A percentile compares a stretch with the other conserved stretches of the same genome.
Evolutionary conservation across 2,113 vertebrate genomes (phyloP).

Genomic region (Neodon shergylaensis): DNA sequence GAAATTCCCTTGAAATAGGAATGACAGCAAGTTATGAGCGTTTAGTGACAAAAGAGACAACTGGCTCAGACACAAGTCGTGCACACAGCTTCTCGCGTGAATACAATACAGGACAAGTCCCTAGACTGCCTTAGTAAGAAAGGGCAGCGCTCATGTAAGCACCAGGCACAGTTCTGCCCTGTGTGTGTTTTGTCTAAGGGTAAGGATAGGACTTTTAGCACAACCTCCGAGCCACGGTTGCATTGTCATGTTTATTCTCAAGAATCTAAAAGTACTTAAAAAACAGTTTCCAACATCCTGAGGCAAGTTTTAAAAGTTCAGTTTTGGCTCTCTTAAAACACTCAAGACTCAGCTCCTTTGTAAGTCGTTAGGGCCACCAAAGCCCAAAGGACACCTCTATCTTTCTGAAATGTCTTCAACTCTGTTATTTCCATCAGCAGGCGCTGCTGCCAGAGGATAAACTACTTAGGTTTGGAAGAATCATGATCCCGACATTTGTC

Average conservation of each 20-base stretch:
- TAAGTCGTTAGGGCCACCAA: conserved; percentile 78
- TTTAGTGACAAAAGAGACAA: conserved; percentile 17
- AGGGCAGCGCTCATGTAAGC: background rate
- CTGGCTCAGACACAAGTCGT: conserved; percentile 73
- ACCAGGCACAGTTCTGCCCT: conserved; percentile 73
- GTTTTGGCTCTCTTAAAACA: conserved; percentile 81
- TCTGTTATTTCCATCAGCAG: conserved; percentile 70
- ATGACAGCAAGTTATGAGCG: background rate
- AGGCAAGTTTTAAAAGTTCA: conserved; percentile 80
- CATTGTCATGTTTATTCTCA: conserved; percentile 80
- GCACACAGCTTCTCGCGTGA: conserved; percentile 79
- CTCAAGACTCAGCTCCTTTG: conserved; percentile 79
- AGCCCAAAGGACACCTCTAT: conserved; percentile 72
- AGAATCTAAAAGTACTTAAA: conserved; percentile 81
- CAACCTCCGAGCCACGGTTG: conserved; percentile 77
- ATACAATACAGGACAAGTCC: conserved; percentile 55
- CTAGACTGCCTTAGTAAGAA: conserved; percentile 34
- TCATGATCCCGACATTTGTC: conserved; percentile 46
- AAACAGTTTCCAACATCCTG: conserved; percentile 84
- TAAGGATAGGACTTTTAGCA: conserved; percentile 77
- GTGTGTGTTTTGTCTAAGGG: conserved; percentile 77
- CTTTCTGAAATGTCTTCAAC: conserved; percentile 71
- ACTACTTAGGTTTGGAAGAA: conserved; percentile 55
- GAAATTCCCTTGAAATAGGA: background rate
- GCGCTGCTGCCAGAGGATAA: conserved; percentile 44